Evolutionary conservation across 2,113 vertebrate species (phyloP), one percentile per base, ranked within the genome.

Genomic region (Eretmochelys imbricata): DNA sequence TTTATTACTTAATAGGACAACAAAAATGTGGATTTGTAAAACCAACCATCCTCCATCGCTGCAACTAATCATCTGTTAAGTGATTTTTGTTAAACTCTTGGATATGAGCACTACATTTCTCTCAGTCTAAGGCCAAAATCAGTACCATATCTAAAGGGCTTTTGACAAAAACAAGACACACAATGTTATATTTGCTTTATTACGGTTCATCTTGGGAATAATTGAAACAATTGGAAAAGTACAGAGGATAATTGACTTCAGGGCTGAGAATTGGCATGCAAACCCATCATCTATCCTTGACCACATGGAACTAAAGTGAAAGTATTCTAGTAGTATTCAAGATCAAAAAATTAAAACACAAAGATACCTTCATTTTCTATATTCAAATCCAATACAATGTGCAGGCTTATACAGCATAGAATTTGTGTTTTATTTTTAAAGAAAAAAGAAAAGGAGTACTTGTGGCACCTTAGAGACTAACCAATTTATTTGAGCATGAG

Each of bases 121-220:
- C 82, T 54, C 46, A 81, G 65, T 22, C 38, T 80, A 92, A 92
- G 89, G 87, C 54, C 95, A 81, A 91, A 91, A 27, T 84, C 84
- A 91, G 79, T 59, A 87, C 5, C 11, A 78, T 48, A 48, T 27
- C 42, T 29, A 16, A 48, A 48, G 25, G 25, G 38, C 38, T 78
- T 14, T 48, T 78, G 75, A 78, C 19, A 89, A 82, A 88, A 92
- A 31, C 17, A 53, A 5, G 14, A 93, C n/a, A 93, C 24, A 79
- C 8, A 0, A 76, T 54, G 38, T 78, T 92, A 75, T 16, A 19
- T 65, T 75, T 84, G 85, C 53, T 16, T 27, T 75, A 80, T n/a
- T 10, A 76, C 7, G 88, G 75, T 46, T 93, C 87, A 82, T 50
- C 53, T 84, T 93, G 80, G 83, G 88, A 84, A 35, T 86, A 80